Conservation (phyloP, 2,113 vertebrate species). For the Microcebus murinus region DNA sequence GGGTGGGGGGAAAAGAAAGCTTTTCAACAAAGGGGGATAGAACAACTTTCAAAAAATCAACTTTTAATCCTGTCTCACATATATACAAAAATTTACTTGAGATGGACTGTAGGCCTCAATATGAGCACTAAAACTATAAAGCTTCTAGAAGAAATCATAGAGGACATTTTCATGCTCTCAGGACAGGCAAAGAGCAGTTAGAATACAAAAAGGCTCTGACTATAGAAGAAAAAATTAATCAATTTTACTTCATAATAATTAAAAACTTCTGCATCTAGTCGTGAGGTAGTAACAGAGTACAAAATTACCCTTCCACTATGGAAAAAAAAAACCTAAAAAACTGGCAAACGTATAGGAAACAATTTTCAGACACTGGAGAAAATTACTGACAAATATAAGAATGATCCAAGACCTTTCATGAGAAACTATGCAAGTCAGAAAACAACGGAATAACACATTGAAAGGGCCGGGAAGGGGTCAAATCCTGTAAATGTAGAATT, state of each 20-base stretch:
- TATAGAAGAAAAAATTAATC: conserved; percentile 1
- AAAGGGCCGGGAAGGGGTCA: neutral
- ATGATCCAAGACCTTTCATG: neutral
- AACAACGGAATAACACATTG: neutral
- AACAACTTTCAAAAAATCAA: neutral
- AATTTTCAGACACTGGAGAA: neutral
- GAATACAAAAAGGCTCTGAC: neutral
- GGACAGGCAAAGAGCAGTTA: neutral
- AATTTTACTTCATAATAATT: neutral
- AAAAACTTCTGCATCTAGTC: neutral
- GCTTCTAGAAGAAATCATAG: neutral
- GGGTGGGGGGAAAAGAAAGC: neutral
- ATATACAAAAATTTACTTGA: neutral
- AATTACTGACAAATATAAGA: neutral
- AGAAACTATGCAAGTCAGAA: neutral
- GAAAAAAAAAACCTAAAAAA: neutral
- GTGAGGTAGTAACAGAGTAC: neutral
- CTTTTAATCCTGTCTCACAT: neutral
- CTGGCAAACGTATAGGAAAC: neutral
- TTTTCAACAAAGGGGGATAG: neutral
- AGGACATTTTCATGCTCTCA: neutral
- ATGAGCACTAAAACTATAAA: neutral
- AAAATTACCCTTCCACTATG: neutral
- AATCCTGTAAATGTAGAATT: neutral
- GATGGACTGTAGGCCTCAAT: neutral